These are phyloP conservation scores for Aphaenogaster floridana DNA, from an alignment of 1,140 invertebrate species.

Conservation along the genomic window DNA sequence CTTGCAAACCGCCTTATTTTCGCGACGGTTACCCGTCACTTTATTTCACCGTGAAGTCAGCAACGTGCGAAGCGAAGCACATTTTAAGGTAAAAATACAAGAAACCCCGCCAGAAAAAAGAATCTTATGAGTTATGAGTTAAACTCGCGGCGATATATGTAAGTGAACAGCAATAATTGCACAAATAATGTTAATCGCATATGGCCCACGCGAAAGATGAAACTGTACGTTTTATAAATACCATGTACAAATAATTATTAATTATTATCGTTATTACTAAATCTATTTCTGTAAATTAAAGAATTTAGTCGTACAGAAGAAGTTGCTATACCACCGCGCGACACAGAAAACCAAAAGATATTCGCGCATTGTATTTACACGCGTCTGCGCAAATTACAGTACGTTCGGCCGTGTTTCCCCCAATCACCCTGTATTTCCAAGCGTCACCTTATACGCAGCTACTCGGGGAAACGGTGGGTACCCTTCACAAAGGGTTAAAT, in stretches of 20 bases:
- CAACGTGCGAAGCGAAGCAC: conserved; percentile 41
- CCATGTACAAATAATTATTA: background rate
- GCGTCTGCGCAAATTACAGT: conserved; percentile 17
- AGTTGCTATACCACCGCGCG: background rate
- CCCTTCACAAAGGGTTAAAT: conserved; percentile 45
- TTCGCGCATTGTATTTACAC: conserved; percentile 29
- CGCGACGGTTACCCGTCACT: conserved; percentile 36
- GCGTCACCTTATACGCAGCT: conserved; percentile 46
- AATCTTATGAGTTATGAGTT: conserved; percentile 1
- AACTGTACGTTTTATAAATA: background rate
- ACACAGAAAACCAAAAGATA: background rate
- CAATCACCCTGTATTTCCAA: conserved; percentile 26
- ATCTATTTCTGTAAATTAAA: background rate
- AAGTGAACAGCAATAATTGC: background rate
- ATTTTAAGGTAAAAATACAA: conserved; percentile 28
- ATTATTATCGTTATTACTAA: conserved; percentile 1
- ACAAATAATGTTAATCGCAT: conserved; percentile 1
- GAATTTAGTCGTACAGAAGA: conserved; percentile 5
- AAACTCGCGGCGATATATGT: conserved; percentile 15
- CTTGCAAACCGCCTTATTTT: conserved; percentile 38
- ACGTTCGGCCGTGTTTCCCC: background rate
- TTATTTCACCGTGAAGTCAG: conserved; percentile 39
- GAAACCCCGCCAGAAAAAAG: background rate
- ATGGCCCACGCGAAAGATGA: background rate
- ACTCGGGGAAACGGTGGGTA: conserved; percentile 20